Evolutionary conservation across 2,888 invertebrate species (phyloP), one percentile per base, ranked within the genome.

Genomic region (Cerastis leucographa): DNA sequence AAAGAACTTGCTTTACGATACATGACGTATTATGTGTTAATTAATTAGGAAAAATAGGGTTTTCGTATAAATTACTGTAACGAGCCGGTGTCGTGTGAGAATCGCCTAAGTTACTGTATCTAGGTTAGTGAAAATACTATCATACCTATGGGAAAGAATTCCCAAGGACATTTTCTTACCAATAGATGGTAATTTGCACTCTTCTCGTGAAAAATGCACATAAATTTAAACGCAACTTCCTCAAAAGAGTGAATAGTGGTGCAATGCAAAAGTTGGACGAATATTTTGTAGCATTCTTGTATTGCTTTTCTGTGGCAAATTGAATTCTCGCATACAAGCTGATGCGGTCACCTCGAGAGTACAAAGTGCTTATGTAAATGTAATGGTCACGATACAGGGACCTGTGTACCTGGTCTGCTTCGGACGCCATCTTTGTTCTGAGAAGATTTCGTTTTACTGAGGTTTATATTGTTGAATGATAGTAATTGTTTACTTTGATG

Each of bases 241-340:
- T 78, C 61, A 75, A 76, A 83, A 76, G 79, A 80, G 78, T 80
- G 81, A 85, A 89, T 83, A 40, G 79, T 22, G 54, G 51, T 81
- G 79, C 78, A 83, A 88, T 79, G 81, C 78, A 87, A 85, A 88
- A 84, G 81, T 88, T 78, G 78, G 62, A 72, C 68, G 84, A 83
- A 88, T 86, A 85, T 86, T 86, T 86, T 82, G 82, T 82, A 73
- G 71, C 71, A 84, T 85, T 87, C 82, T 85, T 86, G 83, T 83
- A 83, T 64, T 82, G 82, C 82, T 83, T 83, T 83, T 85, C 81
- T 84, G 85, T 72, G 76, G 85, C 84, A 90, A 91, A 91, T 90
- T 90, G 89, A 89, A 91, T 89, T 90, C 83, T 78, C 68, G 68
- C 68, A 56, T 83, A 76, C 78, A 71, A 80, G 54, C 76, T 79